These are phyloP conservation scores for Diplodus puntazzo DNA, from an alignment of 2,797 vertebrate species.

Conservation along the genomic window DNA sequence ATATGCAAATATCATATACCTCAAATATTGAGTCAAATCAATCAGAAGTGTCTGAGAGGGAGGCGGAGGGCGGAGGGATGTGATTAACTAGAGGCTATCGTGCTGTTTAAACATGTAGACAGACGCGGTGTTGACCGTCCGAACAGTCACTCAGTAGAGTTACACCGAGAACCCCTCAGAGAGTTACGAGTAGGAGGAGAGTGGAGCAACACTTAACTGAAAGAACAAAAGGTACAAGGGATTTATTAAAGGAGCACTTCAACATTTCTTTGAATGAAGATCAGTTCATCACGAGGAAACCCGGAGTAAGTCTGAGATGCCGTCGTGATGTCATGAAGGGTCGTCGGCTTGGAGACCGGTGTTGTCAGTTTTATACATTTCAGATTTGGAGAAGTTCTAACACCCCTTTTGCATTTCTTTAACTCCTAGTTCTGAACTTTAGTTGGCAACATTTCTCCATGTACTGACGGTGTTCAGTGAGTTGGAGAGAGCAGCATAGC, in stretches of 20 bases:
- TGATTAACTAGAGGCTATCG: constrained; percentile 23
- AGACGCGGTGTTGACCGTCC: background rate
- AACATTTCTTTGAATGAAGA: too few species aligned
- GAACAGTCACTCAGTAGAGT: constrained; percentile 53
- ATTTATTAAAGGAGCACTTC: background rate
- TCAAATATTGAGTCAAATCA: constrained; percentile 31
- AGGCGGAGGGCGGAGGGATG: background rate
- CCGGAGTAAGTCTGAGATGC: background rate
- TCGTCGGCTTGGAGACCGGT: background rate
- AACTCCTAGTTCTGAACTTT: background rate
- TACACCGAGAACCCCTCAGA: constrained; percentile 5
- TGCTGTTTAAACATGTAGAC: constrained; percentile 37
- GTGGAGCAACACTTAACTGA: too few species aligned
- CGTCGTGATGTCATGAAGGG: background rate
- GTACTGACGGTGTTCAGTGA: background rate
- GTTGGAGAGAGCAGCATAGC: background rate
- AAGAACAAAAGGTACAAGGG: background rate
- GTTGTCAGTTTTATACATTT: background rate
- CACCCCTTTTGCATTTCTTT: background rate
- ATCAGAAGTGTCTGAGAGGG: constrained; percentile 20
- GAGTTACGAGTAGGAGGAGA: constrained; percentile 16
- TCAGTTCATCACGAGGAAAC: background rate
- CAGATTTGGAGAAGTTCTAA: background rate
- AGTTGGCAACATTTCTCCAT: background rate
- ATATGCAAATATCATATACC: constrained; percentile 29